phyloP scores from a whole-genome alignment of 2,888 invertebrate species.

The Sussaba pulchella region DNA sequence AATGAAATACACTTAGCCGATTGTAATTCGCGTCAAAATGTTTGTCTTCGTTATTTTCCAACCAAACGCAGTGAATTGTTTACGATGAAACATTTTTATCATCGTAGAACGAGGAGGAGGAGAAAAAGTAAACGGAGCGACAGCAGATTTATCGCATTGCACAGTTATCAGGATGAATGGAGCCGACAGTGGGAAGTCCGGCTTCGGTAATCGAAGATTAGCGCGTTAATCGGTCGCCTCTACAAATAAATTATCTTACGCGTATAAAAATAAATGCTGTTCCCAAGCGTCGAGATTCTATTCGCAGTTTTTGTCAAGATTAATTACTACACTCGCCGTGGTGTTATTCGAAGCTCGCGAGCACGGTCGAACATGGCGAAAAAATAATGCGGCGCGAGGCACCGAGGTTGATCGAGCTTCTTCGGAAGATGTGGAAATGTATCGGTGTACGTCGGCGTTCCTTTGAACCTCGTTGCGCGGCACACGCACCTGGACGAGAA shows the following conservation, averaged over 20 bases:
- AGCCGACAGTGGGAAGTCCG: conserved; percentile 44
- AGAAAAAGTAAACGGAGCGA: neutral
- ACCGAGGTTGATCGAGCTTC: conserved; percentile 52
- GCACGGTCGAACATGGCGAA: conserved; percentile 24
- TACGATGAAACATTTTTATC: conserved; percentile 3
- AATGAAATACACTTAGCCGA: no score
- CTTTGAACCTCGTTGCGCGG: conserved; percentile 58
- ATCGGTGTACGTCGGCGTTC: conserved; percentile 58
- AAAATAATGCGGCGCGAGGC: conserved; percentile 33
- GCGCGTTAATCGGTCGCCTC: conserved; percentile 30
- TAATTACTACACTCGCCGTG: conserved; percentile 68
- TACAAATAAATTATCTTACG: conserved; percentile 14
- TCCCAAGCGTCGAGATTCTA: conserved; percentile 51
- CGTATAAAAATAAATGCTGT: conserved; percentile 25
- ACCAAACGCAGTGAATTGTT: neutral
- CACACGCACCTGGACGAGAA: conserved; percentile 39
- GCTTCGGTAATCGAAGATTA: conserved; percentile 55
- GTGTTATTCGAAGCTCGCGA: conserved; percentile 66
- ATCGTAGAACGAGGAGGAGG: neutral
- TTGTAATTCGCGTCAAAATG: neutral
- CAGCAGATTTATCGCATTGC: conserved; percentile 30
- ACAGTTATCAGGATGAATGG: conserved; percentile 34
- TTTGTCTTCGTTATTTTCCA: neutral
- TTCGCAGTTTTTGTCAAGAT: conserved; percentile 62
- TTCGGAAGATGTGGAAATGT: conserved; percentile 61